Evolutionary conservation across 2,888 invertebrate genomes (phyloP).

Genomic region (Antheraea assamensis): DNA sequence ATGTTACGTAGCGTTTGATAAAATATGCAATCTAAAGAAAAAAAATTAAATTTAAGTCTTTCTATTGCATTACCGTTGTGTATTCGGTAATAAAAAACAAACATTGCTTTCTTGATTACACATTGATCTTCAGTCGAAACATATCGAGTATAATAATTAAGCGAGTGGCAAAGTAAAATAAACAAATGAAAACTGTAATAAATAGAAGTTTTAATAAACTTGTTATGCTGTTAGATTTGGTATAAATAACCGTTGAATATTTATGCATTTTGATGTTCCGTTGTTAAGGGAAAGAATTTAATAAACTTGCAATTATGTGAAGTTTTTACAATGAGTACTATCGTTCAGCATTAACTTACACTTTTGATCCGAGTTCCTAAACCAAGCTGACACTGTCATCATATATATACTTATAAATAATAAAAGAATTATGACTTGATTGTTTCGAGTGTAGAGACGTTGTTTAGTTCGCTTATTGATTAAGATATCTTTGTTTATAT

Average conservation of each 20-base stretch:
- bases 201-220: too few species aligned
- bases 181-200: background rate
- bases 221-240: background rate
- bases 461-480: background rate
- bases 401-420: background rate
- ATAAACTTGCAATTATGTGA: background rate
- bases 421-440: background rate
- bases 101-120: background rate
- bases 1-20: slow-evolving; percentile 5
- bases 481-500: background rate
- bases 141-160: background rate
- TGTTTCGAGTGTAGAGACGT: background rate
- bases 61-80: background rate
- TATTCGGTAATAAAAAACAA: background rate
- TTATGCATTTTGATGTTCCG: background rate
- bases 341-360: background rate
- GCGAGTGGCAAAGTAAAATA: background rate
- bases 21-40: background rate
- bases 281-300: background rate
- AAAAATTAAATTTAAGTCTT: background rate
- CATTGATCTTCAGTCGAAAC: background rate
- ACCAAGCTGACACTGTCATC: background rate
- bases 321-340: background rate
- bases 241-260: background rate
- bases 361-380: background rate